These are phyloP conservation scores for Planiliza haematocheilus DNA, from an alignment of 2,113 vertebrate species.

Conservation along the genomic window DNA sequence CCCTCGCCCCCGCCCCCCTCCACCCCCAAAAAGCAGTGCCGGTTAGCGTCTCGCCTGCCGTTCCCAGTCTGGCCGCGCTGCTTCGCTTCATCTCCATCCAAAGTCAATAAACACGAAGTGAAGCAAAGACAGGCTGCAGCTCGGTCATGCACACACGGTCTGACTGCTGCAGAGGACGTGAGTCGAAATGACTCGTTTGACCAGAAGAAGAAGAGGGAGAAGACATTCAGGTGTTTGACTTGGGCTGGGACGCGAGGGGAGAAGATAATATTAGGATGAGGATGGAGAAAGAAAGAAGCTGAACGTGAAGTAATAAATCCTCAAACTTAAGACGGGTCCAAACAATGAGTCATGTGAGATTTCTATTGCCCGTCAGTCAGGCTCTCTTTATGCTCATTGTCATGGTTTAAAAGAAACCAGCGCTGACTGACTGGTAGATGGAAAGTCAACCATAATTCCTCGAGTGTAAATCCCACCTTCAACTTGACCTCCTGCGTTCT, in stretches of 20 bases:
- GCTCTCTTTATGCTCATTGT: background rate
- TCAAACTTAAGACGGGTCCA: background rate
- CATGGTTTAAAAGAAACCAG: background rate
- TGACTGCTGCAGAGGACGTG: background rate
- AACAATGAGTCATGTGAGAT: slow-evolving; percentile 11
- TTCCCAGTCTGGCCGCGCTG: slow-evolving; percentile 28
- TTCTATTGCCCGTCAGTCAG: background rate
- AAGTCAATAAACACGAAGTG: slow-evolving; percentile 58
- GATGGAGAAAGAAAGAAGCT: background rate
- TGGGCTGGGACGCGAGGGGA: background rate
- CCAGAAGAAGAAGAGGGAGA: slow-evolving; percentile 1
- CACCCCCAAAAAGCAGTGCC: slow-evolving; percentile 13
- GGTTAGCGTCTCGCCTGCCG: slow-evolving; percentile 37
- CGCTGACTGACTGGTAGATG: background rate
- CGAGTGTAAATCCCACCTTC: background rate
- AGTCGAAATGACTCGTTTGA: background rate
- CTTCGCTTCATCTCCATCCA: slow-evolving; percentile 64
- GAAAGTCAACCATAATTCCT: background rate
- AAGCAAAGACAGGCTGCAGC: slow-evolving; percentile 47
- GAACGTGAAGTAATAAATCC: slow-evolving; percentile 8
- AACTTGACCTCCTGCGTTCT: background rate
- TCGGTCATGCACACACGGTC: background rate
- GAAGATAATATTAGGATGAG: no score
- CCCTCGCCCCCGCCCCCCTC: no score
- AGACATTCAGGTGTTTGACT: slow-evolving; percentile 24